phyloP scores from a whole-genome alignment of 2,113 vertebrate genomes.

The Oxygymnocypris stewartii region DNA sequence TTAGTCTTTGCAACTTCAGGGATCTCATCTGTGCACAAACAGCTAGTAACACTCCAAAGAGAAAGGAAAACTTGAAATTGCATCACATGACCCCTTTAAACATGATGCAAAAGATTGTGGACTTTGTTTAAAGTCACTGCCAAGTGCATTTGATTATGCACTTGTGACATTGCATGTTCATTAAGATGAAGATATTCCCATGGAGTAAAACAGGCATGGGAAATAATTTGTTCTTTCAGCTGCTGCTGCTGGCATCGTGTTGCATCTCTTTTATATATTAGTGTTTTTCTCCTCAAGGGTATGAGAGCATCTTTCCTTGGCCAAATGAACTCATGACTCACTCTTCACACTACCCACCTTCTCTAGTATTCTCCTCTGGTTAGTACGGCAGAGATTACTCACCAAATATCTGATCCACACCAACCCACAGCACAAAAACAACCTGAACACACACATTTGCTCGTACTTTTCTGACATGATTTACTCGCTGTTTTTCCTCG shows the following conservation, averaged over 20 bases:
- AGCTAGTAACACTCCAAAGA: no score
- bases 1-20: no score
- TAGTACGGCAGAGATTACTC: background rate
- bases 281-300: slow-evolving; percentile 1
- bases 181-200: background rate
- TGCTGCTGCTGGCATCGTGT: background rate
- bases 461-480: background rate
- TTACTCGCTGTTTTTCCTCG: background rate
- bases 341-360: background rate
- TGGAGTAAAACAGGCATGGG: background rate
- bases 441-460: background rate
- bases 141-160: background rate
- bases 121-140: background rate
- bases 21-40: no score
- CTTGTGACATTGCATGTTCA: background rate
- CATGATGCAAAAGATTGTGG: background rate
- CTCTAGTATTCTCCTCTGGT: background rate
- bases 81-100: background rate
- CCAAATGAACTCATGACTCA: slow-evolving; percentile 23
- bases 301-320: background rate
- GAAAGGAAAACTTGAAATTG: no score
- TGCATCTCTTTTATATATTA: background rate
- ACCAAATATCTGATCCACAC: background rate
- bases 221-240: background rate
- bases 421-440: background rate